Evolutionary conservation across 2,113 vertebrate species (phyloP).

Genomic region (Hypocryptadius cinnamomeus): DNA sequence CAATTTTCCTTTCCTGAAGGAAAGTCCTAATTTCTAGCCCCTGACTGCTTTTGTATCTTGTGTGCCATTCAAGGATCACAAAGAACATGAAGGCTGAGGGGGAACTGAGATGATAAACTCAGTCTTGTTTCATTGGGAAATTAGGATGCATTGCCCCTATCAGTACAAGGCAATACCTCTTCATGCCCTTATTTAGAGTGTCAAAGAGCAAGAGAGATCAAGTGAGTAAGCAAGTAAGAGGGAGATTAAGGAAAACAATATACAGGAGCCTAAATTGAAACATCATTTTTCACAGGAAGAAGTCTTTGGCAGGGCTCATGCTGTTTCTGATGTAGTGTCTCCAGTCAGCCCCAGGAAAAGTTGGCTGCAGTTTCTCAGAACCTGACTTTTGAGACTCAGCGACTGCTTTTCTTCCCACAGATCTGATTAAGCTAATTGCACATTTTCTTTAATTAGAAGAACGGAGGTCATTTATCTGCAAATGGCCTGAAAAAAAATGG

Average conservation of each 20-base stretch:
- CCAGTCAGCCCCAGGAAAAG: constrained; percentile 8
- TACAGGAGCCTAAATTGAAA: constrained; percentile 49
- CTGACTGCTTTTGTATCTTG: neutral
- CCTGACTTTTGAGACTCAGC: constrained; percentile 47
- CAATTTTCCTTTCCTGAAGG: neutral
- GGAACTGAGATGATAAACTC: neutral
- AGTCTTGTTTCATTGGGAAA: neutral
- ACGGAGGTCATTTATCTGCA: constrained; percentile 29
- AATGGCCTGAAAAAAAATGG: neutral
- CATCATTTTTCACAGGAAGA: constrained; percentile 50
- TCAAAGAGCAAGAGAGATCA: constrained; percentile 10
- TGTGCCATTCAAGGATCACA: neutral
- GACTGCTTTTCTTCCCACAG: constrained; percentile 58
- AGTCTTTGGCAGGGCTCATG: constrained; percentile 1
- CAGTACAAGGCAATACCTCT: neutral
- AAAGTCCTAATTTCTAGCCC: neutral
- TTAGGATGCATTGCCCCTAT: neutral
- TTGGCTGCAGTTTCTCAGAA: constrained; percentile 61
- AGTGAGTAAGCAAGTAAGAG: constrained; percentile 27
- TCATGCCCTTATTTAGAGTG: neutral
- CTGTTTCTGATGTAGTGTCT: constrained; percentile 37
- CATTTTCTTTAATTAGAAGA: constrained; percentile 56
- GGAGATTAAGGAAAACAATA: constrained; percentile 26
- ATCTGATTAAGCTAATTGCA: constrained; percentile 58
- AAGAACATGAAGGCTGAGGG: neutral